phyloP scores from a whole-genome alignment of 2,113 vertebrate species.

The Reinhardtius hippoglossoides region DNA sequence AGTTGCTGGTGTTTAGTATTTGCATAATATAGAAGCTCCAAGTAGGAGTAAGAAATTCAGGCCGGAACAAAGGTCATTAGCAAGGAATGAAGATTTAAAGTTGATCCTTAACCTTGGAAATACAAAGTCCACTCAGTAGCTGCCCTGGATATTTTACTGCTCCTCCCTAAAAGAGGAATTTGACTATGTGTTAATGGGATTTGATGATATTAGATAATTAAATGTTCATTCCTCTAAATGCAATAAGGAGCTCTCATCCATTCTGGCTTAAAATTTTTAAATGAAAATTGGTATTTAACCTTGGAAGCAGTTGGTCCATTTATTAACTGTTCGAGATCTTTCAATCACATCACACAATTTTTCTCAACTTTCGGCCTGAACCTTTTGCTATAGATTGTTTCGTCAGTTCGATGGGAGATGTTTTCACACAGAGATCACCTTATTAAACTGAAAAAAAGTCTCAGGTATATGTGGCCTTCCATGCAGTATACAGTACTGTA shows the following conservation, averaged over 20 bases:
- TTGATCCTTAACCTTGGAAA: background rate
- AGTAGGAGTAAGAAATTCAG: background rate
- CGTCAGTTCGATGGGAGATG: background rate
- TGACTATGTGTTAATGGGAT: background rate
- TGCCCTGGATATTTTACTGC: background rate
- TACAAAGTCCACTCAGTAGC: background rate
- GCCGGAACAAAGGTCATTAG: background rate
- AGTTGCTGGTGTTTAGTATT: constrained; percentile 40
- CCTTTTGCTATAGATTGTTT: background rate
- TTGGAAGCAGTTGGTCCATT: background rate
- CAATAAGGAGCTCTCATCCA: no score
- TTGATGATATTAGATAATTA: background rate
- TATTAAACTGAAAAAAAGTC: background rate
- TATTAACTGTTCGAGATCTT: background rate
- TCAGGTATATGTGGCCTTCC: background rate
- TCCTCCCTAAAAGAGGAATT: background rate
- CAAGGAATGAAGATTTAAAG: background rate
- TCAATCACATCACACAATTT: background rate
- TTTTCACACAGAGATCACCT: background rate
- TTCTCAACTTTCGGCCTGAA: background rate
- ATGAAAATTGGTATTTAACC: no score
- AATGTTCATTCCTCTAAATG: background rate
- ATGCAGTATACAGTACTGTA: background rate
- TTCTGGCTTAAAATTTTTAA: no score
- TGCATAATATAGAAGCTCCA: constrained; percentile 26